These are phyloP conservation scores for Limnephilus auricula DNA, from an alignment of 2,888 invertebrate genomes.

Conservation along the genomic window DNA sequence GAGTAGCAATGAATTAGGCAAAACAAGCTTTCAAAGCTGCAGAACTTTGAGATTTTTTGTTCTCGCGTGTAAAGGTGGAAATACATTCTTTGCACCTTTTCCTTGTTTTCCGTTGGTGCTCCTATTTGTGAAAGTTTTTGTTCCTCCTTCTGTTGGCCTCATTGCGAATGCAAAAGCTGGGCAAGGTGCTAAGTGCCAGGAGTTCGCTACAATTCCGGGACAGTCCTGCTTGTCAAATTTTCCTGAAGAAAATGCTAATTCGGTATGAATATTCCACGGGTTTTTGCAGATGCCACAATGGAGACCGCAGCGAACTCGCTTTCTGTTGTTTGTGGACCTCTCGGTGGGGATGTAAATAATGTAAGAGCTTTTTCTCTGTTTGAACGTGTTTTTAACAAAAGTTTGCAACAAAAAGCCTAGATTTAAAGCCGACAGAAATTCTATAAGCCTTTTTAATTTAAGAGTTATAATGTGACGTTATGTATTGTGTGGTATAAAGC, in stretches of 20 bases:
- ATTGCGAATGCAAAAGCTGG: background rate
- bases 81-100: background rate
- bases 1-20: background rate
- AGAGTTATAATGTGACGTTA: background rate
- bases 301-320: background rate
- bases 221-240: constrained; percentile 4
- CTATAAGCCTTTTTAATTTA: background rate
- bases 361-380: background rate
- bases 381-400: background rate
- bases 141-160: background rate
- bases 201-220: background rate
- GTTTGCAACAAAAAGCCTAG: background rate
- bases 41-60: background rate
- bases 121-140: background rate
- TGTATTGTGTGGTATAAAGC: background rate
- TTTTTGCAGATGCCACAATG: constrained; percentile 10
- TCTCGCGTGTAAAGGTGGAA: background rate
- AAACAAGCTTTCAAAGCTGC: background rate
- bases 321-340: background rate
- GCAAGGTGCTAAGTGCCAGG: background rate
- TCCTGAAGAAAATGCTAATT: constrained; percentile 28
- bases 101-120: background rate
- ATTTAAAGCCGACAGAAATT: background rate
- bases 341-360: background rate
- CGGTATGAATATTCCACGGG: constrained; percentile 47